Evolutionary conservation across 37 sponge, comb jelly and placozoan species (phyloP).

Genomic region (Dysidea cf. avara): DNA sequence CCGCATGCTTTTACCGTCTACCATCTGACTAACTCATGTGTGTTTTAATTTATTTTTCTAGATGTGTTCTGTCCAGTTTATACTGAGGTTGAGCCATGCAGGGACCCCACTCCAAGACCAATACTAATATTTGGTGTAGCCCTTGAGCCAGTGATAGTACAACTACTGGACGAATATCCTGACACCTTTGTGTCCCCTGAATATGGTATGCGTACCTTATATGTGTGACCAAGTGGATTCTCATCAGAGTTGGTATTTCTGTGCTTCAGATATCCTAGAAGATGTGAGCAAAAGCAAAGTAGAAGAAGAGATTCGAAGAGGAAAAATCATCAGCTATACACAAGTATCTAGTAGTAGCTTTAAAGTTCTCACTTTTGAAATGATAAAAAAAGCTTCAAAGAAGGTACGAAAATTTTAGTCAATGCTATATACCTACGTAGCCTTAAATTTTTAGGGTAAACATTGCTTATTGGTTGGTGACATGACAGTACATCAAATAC

Average conservation of each 20-base stretch:
- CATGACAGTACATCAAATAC: no score
- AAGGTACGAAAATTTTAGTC: slow-evolving; percentile 21
- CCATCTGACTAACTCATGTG: no score
- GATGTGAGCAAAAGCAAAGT: slow-evolving; percentile 47
- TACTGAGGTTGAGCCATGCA: slow-evolving; percentile 77
- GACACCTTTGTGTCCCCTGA: no score
- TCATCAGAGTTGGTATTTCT: not conserved
- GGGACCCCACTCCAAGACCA: slow-evolving; percentile 46
- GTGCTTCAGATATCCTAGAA: slow-evolving; percentile 40
- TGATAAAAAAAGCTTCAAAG: slow-evolving; percentile 21
- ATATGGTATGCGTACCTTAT: no score
- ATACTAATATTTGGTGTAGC: slow-evolving; percentile 69
- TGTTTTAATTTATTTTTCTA: not conserved
- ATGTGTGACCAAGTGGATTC: no score
- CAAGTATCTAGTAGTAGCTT: no score
- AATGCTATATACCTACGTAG: not conserved
- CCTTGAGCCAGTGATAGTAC: slow-evolving; percentile 40
- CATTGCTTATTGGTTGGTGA: not conserved
- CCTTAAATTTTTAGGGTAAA: not conserved
- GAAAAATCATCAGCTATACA: no score
- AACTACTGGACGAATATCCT: slow-evolving; percentile 69
- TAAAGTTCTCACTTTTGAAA: no score
- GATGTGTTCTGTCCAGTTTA: slow-evolving; percentile 52
- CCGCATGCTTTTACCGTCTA: no score
- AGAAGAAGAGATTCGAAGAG: no score